phyloP scores from a whole-genome alignment of 2,113 vertebrate species.

The Vireo altiloquus region DNA sequence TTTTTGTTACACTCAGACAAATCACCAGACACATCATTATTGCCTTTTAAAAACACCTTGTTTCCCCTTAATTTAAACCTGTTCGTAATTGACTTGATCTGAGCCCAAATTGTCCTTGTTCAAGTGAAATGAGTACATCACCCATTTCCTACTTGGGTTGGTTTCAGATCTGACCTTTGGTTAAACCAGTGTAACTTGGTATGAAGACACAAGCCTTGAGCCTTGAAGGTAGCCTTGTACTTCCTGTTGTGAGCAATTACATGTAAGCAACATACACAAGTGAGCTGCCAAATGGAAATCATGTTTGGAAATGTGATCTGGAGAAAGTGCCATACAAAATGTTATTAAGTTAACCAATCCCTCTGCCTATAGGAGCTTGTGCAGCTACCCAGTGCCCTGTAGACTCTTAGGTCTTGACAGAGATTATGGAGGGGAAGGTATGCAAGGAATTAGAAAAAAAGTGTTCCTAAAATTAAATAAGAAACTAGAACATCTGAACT shows the following conservation, averaged over 20 bases:
- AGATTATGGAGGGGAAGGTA: background rate
- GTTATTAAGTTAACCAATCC: background rate
- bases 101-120: background rate
- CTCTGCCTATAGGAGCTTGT: background rate
- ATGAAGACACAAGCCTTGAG: background rate
- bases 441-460: background rate
- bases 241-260: background rate
- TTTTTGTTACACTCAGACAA: background rate
- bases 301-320: background rate
- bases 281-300: background rate
- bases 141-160: background rate
- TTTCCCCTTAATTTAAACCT: conserved; percentile 13
- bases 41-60: background rate
- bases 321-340: background rate
- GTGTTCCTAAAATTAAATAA: background rate
- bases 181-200: background rate
- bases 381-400: background rate
- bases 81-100: background rate
- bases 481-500: background rate
- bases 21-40: background rate
- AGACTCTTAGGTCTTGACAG: background rate
- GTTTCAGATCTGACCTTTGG: conserved; percentile 10
- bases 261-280: background rate
- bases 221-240: background rate
- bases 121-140: background rate